Evolutionary conservation across 2,888 invertebrate genomes (phyloP).

Genomic region (Molanna angustata): DNA sequence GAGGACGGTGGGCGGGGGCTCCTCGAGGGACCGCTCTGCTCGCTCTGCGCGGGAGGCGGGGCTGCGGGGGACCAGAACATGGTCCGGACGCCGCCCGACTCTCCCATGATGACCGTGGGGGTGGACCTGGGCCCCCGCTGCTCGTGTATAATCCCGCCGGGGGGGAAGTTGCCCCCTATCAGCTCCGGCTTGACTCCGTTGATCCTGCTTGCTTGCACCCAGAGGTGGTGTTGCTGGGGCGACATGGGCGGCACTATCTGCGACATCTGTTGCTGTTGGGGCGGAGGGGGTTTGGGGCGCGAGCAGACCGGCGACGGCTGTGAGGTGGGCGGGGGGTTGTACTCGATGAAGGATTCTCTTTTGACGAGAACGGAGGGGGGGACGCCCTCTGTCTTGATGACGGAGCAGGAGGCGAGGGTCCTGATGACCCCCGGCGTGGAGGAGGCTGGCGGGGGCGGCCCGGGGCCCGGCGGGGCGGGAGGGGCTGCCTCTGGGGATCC

Average conservation of each 20-base stretch:
- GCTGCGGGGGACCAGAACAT: slow-evolving; percentile 67
- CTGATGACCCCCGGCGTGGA: slow-evolving; percentile 56
- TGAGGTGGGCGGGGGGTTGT: slow-evolving; percentile 33
- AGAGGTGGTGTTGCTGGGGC: slow-evolving; percentile 38
- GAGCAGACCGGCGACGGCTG: slow-evolving; percentile 35
- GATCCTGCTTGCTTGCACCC: slow-evolving; percentile 64
- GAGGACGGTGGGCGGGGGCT: slow-evolving; percentile 41
- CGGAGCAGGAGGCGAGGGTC: slow-evolving; percentile 56
- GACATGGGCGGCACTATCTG: slow-evolving; percentile 34
- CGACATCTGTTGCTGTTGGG: slow-evolving; percentile 45
- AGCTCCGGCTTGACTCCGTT: slow-evolving; percentile 83
- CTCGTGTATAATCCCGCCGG: slow-evolving; percentile 46
- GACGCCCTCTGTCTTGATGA: slow-evolving; percentile 59
- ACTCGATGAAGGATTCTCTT: slow-evolving; percentile 13
- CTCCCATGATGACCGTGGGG: slow-evolving; percentile 91
- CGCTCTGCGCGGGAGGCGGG: slow-evolving; percentile 50
- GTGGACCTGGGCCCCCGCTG: slow-evolving; percentile 57
- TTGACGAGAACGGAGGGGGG: slow-evolving; percentile 21
- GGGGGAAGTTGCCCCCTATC: slow-evolving; percentile 61
- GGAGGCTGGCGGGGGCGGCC: slow-evolving; percentile 41
- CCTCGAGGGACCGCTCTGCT: slow-evolving; percentile 44
- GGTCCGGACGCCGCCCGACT: slow-evolving; percentile 81
- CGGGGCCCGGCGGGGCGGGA: slow-evolving; percentile 46
- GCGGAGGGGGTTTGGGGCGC: slow-evolving; percentile 33
- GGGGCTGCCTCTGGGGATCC: slow-evolving; percentile 58